phyloP scores from a whole-genome alignment of 2,797 vertebrate genomes.

The Todus mexicanus region DNA sequence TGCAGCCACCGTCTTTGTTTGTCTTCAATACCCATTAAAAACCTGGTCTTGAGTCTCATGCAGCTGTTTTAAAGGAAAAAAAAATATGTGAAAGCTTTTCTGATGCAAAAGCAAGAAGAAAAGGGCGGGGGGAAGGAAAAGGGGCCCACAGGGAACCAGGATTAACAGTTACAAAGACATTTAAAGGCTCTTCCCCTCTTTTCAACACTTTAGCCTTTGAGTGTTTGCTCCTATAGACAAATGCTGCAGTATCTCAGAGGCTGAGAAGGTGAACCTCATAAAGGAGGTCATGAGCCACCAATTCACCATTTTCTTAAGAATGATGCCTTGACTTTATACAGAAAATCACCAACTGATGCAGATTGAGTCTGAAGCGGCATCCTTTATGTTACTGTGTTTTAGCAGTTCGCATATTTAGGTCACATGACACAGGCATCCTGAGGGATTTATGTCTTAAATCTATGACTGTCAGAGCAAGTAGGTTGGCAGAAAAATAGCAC shows the following conservation, averaged over 20 bases:
- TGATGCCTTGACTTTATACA: slow-evolving; percentile 81
- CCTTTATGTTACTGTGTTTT: slow-evolving; percentile 81
- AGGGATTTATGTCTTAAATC: slow-evolving; percentile 76
- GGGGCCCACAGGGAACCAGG: slow-evolving; percentile 81
- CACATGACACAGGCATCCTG: slow-evolving; percentile 68
- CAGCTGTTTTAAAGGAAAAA: slow-evolving; percentile 84
- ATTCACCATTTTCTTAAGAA: slow-evolving; percentile 84
- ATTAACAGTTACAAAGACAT: slow-evolving; percentile 95
- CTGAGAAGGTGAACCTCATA: slow-evolving; percentile 93
- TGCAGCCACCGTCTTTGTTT: slow-evolving; percentile 83
- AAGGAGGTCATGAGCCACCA: slow-evolving; percentile 90
- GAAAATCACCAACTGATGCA: slow-evolving; percentile 81
- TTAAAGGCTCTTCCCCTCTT: slow-evolving; percentile 90
- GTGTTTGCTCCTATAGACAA: slow-evolving; percentile 89
- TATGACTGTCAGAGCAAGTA: slow-evolving; percentile 76
- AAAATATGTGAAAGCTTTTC: slow-evolving; percentile 89
- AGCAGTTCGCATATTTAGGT: slow-evolving; percentile 79
- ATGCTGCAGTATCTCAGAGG: slow-evolving; percentile 85
- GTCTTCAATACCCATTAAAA: slow-evolving; percentile 89
- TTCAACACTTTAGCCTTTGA: slow-evolving; percentile 85
- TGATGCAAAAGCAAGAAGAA: slow-evolving; percentile 86
- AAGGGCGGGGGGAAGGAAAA: not conserved
- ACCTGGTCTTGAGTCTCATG: slow-evolving; percentile 81
- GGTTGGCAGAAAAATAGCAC: slow-evolving; percentile 24
- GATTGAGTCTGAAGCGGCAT: slow-evolving; percentile 85